These are phyloP conservation scores for Teleopsis dalmanni DNA, from an alignment of 1,140 invertebrate species.

Conservation along the genomic window DNA sequence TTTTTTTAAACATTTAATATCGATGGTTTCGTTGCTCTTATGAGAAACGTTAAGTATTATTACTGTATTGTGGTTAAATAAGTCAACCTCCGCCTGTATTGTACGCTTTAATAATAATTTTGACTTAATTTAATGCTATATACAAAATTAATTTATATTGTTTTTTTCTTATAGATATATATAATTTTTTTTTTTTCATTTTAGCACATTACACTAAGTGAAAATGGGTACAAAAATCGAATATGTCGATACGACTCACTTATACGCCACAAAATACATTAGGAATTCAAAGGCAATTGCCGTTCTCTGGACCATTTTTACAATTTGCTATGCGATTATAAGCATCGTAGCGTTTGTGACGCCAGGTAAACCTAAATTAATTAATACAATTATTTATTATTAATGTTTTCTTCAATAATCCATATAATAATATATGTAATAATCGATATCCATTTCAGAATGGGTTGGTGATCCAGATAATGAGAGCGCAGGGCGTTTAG, in stretches of 20 bases:
- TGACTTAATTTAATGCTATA: too few species aligned
- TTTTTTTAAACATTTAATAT: too few species aligned
- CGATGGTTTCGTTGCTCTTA: too few species aligned
- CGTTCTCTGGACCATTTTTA: constrained; percentile 93
- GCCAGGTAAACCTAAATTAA: constrained; percentile 49
- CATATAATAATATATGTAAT: not conserved
- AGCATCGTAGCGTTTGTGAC: constrained; percentile 90
- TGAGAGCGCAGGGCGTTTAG: constrained; percentile 82
- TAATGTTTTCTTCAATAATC: not conserved
- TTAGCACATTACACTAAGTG: too few species aligned
- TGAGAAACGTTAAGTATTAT: too few species aligned
- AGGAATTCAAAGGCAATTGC: constrained; percentile 94
- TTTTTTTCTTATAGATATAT: too few species aligned
- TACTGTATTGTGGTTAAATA: too few species aligned
- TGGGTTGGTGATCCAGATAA: constrained; percentile 81
- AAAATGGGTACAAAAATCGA: constrained; percentile 83
- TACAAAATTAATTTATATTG: too few species aligned
- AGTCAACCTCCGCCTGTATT: too few species aligned
- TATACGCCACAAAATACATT: constrained; percentile 87
- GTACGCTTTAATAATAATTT: too few species aligned
- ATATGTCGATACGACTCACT: constrained; percentile 79
- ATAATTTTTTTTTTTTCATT: too few species aligned
- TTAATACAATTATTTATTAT: not conserved
- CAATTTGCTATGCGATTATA: constrained; percentile 94
- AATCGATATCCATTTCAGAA: constrained; percentile 48